A percentile compares a stretch with the other conserved stretches of the same genome.
Evolutionary conservation across 2,113 vertebrate genomes (phyloP).

Genomic region (Oxygymnocypris stewartii): DNA sequence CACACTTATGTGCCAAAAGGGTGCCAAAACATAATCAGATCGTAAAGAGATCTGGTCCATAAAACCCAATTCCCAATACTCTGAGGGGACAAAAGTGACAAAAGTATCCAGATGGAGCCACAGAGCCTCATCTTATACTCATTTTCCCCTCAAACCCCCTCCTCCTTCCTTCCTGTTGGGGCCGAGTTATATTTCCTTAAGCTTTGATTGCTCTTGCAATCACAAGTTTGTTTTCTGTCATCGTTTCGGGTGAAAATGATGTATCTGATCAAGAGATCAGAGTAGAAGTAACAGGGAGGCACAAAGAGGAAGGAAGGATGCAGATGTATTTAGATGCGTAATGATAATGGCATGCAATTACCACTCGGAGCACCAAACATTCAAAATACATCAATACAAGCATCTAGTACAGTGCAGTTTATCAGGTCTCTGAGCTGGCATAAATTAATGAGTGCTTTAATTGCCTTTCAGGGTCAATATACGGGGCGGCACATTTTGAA

Average conservation of each 20-base stretch:
- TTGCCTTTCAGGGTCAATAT: too few relatives aligned
- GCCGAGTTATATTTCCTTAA: not conserved
- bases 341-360: not conserved
- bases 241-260: not conserved
- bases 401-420: not conserved
- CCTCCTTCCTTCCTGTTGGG: not conserved
- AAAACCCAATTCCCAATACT: too few relatives aligned
- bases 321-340: not conserved
- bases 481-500: not conserved
- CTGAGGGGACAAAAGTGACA: too few relatives aligned
- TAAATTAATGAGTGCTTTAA: too few relatives aligned
- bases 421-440: not conserved
- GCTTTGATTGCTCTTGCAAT: not conserved
- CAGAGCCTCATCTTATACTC: too few relatives aligned
- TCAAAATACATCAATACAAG: not conserved
- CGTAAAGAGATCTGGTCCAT: too few relatives aligned
- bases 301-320: conserved; percentile 28
- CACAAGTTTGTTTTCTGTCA: not conserved
- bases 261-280: not conserved
- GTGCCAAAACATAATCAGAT: too few relatives aligned
- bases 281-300: not conserved
- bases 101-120: too few relatives aligned
- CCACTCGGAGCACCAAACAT: not conserved
- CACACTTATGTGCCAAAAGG: too few relatives aligned
- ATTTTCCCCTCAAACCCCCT: too few relatives aligned